Base-by-base conservation (phyloP, 2,113 vertebrate genomes). In the Phaetusa simplex region DNA sequence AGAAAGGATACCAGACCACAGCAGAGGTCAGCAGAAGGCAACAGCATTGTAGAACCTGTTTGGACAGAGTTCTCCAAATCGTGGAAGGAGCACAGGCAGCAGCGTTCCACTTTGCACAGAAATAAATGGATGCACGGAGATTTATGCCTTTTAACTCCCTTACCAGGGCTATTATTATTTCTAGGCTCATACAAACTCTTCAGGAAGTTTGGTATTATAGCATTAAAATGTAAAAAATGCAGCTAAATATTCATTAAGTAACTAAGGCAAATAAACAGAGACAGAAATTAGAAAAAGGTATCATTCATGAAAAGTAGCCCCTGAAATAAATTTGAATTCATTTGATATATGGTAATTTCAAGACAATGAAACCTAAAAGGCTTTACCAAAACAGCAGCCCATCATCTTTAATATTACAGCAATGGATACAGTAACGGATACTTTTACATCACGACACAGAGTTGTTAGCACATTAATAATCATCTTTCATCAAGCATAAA, bases 401-500 rank as follows among this genome's bases (percentile, higher is more conserved):
- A 71, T 66, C 42, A 56, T 45, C 45, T 70, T 64, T 59, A 81
- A 42, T 69, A 95, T 87, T 95, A 90, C 30, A 74, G 53, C 19
- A 29, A 88, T 65, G 42, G 69, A 74, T 84, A 81, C 66, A 73
- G 47, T 88, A 93, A 94, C 8, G 11, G 78, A 77, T 71, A 74
- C 53, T 85, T 95, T 83, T 74, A 90, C 58, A 95, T 95, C 91
- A 86, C 27, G 55, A 96, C 91, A 82, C 49, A 8, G 30, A 93
- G 74, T 82, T 92, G 91, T 97, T 97, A 97, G 94, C 95, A 90
- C 79, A 97, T 97, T 98, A 97, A 98, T 97, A 97, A 97, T 91
- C 89, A 94, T 96, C 95, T 95, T 97, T 97, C 97, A 97, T 96
- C 95, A 97, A 97, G 95, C 91, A 97, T 89, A 97, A 97, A 97